Base-by-base conservation (phyloP, 2,797 vertebrate species). In the Sphenopsis melanotis region DNA sequence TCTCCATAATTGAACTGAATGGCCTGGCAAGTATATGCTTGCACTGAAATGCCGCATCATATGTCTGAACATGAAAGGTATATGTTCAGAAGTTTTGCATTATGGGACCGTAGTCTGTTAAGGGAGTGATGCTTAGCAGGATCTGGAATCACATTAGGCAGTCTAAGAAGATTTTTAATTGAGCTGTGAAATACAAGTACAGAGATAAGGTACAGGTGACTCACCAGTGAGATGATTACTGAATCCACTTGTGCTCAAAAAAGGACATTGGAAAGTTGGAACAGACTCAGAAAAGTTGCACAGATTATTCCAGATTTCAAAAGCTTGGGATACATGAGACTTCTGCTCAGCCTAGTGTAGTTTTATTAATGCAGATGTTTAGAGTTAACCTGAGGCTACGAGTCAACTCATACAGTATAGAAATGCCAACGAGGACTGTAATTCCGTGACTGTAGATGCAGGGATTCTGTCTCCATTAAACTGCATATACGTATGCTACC, bases 401-500 rank as follows among this genome's bases (percentile, higher is more conserved):
- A 23, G 44, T 83, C 26, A 52, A 23, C 9, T 59, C 17, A 42
- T n/a, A 23, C 9, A 39, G 5, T 26, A 10, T 5, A 22, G 32
- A 76, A 82, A 19, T 83, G 65, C 50, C 39, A 42, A 9, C 14
- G 23, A 82, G 14, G 47, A 37, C 15, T 70, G 2, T 55, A 50
- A 76, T 76, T 66, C 29, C 6, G 4, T 57, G 30, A 37, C 53
- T 2, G 1, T 12, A 44, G 22, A 29, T 53, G 9, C 21, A 70
- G 22, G 4, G 7, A 18, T 87, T 90, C 42, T 87, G 19, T 44
- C 42, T 68, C 21, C 80, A 11, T 47, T 37, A 64, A 70, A 12
- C 16, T 50, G 0, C 29, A 1, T 27, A 2, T 57, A 1, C 57
- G 22, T 3, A 2, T 21, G 24, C 21, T 89, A 23, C 30, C 16